These are phyloP conservation scores for Drosophila fuyamai DNA, from an alignment of 1,140 invertebrate species.

Conservation along the genomic window DNA sequence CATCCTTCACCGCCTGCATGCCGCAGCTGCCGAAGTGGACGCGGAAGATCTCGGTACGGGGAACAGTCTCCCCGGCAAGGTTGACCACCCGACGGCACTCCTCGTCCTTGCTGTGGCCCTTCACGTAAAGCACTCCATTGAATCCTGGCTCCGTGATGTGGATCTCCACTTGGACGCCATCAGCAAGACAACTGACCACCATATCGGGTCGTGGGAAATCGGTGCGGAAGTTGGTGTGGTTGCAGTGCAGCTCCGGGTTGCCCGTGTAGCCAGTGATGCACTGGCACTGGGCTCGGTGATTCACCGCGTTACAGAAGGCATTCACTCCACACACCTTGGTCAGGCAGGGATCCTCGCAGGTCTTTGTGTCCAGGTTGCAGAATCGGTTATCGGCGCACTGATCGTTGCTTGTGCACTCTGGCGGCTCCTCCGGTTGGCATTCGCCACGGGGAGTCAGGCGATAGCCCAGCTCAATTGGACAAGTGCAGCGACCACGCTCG, in stretches of 20 bases:
- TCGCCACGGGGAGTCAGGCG: constrained; percentile 88
- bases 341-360: constrained; percentile 91
- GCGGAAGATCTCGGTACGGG: constrained; percentile 93
- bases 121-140: constrained; percentile 96
- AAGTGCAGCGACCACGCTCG: constrained; percentile 91
- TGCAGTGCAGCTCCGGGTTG: constrained; percentile 92
- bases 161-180: constrained; percentile 95
- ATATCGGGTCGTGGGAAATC: constrained; percentile 94
- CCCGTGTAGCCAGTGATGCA: constrained; percentile 93
- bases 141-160: constrained; percentile 92
- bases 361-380: constrained; percentile 89
- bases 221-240: constrained; percentile 87
- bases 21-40: constrained; percentile 96
- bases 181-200: constrained; percentile 94
- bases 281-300: constrained; percentile 92
- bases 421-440: constrained; percentile 86
- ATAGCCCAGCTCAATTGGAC: constrained; percentile 90
- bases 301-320: constrained; percentile 91
- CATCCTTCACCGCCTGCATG: constrained; percentile 95
- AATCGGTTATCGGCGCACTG: constrained; percentile 92
- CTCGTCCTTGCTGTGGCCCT: constrained; percentile 96
- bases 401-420: constrained; percentile 89
- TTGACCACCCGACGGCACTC: constrained; percentile 93
- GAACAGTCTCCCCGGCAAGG: constrained; percentile 88
- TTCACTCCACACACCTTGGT: constrained; percentile 90